These are phyloP conservation scores for Oncorhynchus masou DNA, from an alignment of 2,113 vertebrate species.

Conservation along the genomic window DNA sequence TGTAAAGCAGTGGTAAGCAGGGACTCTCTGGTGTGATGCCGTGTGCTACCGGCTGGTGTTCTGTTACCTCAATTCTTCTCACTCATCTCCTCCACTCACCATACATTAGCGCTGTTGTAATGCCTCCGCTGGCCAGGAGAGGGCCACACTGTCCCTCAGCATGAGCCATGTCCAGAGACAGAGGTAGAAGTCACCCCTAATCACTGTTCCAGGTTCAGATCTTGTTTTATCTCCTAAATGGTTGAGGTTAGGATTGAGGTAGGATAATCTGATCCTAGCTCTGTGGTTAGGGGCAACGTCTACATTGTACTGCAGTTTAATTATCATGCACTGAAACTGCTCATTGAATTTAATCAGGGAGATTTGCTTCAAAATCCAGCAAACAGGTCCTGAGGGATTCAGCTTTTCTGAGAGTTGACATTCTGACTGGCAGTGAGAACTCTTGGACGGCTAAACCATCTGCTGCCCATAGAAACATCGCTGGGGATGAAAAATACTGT, in stretches of 20 bases:
- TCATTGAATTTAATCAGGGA: constrained; percentile 44
- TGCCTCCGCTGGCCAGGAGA: constrained; percentile 57
- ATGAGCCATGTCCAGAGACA: constrained; percentile 30
- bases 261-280: constrained; percentile 37
- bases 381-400: constrained; percentile 15
- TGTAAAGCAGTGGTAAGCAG: constrained; percentile 36
- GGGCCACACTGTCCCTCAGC: constrained; percentile 55
- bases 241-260: constrained; percentile 25
- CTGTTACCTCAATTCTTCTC: constrained; percentile 65
- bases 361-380: neutral
- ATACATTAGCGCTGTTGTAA: constrained; percentile 30
- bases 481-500: constrained; percentile 19
- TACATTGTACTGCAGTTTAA: constrained; percentile 22
- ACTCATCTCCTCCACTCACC: constrained; percentile 20
- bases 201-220: constrained; percentile 40
- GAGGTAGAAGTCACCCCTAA: constrained; percentile 41
- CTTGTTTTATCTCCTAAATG: constrained; percentile 37
- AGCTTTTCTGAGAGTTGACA: constrained; percentile 36
- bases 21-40: constrained; percentile 47
- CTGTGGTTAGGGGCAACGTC: constrained; percentile 1
- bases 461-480: constrained; percentile 10
- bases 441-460: neutral
- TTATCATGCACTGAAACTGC: constrained; percentile 26
- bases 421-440: constrained; percentile 21
- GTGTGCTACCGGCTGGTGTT: constrained; percentile 36